A percentile compares a stretch with the other conserved stretches of the same genome.
These are phyloP conservation scores for Acrossocheilus wenchowensis DNA, from an alignment of 2,797 vertebrate species.

Conservation along the genomic window DNA sequence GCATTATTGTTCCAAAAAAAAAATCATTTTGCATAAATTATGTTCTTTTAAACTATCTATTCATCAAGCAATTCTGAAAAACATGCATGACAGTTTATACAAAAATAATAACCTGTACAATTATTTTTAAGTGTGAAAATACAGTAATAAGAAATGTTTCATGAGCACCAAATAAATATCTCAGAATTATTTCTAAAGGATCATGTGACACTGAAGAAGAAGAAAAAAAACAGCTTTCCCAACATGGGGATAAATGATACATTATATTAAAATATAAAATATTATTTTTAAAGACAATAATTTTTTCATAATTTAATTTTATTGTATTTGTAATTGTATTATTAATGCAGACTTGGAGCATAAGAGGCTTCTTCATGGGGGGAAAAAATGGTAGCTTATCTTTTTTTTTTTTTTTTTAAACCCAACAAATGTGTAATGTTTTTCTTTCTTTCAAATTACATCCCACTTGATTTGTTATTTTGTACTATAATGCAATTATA, in stretches of 20 bases:
- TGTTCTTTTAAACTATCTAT: background rate
- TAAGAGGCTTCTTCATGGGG: background rate
- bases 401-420: background rate
- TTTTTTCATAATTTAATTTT: background rate
- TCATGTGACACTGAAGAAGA: background rate
- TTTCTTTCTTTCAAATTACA: background rate
- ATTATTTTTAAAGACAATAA: background rate
- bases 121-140: background rate
- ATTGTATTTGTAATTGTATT: background rate
- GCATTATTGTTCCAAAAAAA: background rate
- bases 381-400: background rate
- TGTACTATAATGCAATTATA: background rate
- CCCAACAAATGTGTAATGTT: background rate
- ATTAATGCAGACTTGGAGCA: background rate
- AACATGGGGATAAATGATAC: background rate
- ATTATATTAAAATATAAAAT: background rate
- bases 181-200: background rate
- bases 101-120: background rate
- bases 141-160: background rate
- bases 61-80: background rate
- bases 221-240: background rate
- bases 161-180: background rate
- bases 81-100: no score
- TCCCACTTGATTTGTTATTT: background rate
- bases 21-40: no score